Percentiles rank a stretch among this genome's conserved stretches.
These are phyloP conservation scores for Coleophora deauratella DNA, from an alignment of 2,888 invertebrate species.

Conservation along the genomic window DNA sequence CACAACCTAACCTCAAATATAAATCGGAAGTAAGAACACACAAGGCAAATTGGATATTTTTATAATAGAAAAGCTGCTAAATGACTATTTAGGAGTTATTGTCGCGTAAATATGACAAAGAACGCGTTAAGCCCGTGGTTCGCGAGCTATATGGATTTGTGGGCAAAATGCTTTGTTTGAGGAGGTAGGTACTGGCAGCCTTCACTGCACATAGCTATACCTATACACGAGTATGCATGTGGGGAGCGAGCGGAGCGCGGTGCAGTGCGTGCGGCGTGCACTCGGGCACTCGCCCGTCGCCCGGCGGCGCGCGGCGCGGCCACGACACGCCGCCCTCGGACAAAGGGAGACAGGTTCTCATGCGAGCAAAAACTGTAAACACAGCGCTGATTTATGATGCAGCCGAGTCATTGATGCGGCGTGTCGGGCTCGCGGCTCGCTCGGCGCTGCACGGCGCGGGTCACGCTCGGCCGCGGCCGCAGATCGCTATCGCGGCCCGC, in stretches of 20 bases:
- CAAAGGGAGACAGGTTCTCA: conserved; percentile 56
- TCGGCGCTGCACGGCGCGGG: conserved; percentile 37
- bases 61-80: too few relatives aligned
- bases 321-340: conserved; percentile 40
- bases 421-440: conserved; percentile 11
- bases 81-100: conserved; percentile 18
- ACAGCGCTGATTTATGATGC: conserved; percentile 56
- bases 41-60: conserved; percentile 14
- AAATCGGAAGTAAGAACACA: too few relatives aligned
- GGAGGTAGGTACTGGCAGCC: conserved; percentile 63
- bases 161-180: conserved; percentile 71
- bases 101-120: conserved; percentile 45
- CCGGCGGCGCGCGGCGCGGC: conserved; percentile 40
- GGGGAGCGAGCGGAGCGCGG: conserved; percentile 39
- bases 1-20: conserved; percentile 69
- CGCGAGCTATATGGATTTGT: conserved; percentile 52
- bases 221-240: conserved; percentile 45
- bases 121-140: conserved; percentile 41
- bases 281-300: conserved; percentile 44
- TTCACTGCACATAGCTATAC: conserved; percentile 51
- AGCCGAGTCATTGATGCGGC: conserved; percentile 44
- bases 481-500: conserved; percentile 49
- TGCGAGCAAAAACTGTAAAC: conserved; percentile 66
- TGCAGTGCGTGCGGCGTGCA: conserved; percentile 42
- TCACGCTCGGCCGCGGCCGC: conserved; percentile 62